Conservation (phyloP, 2,888 invertebrate genomes). For the Eilema depressum region DNA sequence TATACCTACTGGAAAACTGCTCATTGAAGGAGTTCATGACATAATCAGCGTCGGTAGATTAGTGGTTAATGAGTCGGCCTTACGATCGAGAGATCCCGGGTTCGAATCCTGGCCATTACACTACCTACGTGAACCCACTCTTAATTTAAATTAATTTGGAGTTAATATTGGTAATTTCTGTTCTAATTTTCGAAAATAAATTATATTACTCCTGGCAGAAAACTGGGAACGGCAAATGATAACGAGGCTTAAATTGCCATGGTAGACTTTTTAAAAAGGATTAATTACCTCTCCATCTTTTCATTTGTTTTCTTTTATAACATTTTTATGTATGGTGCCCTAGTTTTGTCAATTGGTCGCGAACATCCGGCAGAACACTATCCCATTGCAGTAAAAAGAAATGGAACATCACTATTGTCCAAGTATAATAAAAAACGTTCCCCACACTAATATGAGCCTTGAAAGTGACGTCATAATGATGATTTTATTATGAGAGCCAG, state of each 20-base stretch:
- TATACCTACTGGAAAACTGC: no score
- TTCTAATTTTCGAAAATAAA: no score
- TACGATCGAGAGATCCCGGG: no score
- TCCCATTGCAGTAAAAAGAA: slow-evolving; percentile 37
- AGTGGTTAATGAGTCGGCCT: no score
- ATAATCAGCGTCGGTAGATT: no score
- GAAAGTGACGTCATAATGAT: slow-evolving; percentile 52
- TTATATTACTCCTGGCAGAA: not conserved
- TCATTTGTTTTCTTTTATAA: not conserved
- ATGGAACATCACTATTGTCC: slow-evolving; percentile 36
- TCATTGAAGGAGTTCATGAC: no score
- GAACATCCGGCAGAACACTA: slow-evolving; percentile 30
- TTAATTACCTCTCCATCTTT: not conserved
- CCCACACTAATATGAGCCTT: slow-evolving; percentile 55
- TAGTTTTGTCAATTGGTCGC: not conserved
- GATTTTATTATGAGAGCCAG: slow-evolving; percentile 53
- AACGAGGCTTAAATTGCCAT: not conserved
- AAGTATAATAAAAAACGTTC: slow-evolving; percentile 35
- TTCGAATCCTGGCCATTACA: no score
- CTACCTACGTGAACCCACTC: no score
- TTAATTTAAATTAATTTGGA: no score
- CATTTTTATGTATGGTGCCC: not conserved
- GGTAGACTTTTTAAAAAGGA: not conserved
- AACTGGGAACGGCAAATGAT: not conserved
- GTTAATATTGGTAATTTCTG: no score